A percentile compares a stretch with the other conserved stretches of the same genome.
Evolutionary conservation across 2,888 invertebrate genomes (phyloP).

Genomic region (Gisinianus flammeolus): DNA sequence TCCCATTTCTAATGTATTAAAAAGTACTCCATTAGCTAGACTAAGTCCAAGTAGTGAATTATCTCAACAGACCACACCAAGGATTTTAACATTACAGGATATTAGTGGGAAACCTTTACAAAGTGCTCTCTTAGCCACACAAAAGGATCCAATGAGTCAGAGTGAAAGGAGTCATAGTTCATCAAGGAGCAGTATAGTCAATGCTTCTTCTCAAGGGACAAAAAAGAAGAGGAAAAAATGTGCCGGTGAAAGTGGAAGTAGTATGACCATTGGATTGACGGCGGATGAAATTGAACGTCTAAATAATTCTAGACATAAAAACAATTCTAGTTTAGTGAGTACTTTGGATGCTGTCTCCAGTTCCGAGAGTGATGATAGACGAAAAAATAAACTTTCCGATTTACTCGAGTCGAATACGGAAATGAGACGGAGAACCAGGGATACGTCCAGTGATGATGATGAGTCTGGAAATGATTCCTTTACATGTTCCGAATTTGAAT

Average conservation of each 20-base stretch:
- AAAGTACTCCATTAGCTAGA: conserved; percentile 88
- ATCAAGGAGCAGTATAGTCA: conserved; percentile 60
- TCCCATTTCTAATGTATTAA: conserved; percentile 66
- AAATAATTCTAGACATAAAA: conserved; percentile 77
- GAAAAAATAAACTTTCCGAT: conserved; percentile 63
- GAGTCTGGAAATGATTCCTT: conserved; percentile 95
- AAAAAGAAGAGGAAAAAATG: conserved; percentile 62
- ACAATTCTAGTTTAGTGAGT: conserved; percentile 85
- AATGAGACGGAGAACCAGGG: conserved; percentile 39
- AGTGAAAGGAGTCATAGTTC: conserved; percentile 86
- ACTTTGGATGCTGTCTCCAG: conserved; percentile 94
- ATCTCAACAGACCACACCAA: conserved; percentile 83
- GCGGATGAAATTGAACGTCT: conserved; percentile 92
- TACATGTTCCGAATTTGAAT: conserved; percentile 97
- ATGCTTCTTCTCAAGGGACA: conserved; percentile 60
- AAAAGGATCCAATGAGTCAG: conserved; percentile 84
- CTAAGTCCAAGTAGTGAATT: conserved; percentile 90
- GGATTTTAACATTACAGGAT: conserved; percentile 90
- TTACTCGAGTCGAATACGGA: conserved; percentile 47
- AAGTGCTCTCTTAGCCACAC: conserved; percentile 85
- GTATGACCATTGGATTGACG: conserved; percentile 78
- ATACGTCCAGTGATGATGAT: conserved; percentile 67
- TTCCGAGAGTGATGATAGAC: conserved; percentile 63
- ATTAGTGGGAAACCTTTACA: conserved; percentile 92
- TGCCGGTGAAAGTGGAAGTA: conserved; percentile 68